A percentile compares a stretch with the other conserved stretches of the same genome.
These are phyloP conservation scores for Corythornis cristatus DNA, from an alignment of 2,113 vertebrate species.

Conservation along the genomic window DNA sequence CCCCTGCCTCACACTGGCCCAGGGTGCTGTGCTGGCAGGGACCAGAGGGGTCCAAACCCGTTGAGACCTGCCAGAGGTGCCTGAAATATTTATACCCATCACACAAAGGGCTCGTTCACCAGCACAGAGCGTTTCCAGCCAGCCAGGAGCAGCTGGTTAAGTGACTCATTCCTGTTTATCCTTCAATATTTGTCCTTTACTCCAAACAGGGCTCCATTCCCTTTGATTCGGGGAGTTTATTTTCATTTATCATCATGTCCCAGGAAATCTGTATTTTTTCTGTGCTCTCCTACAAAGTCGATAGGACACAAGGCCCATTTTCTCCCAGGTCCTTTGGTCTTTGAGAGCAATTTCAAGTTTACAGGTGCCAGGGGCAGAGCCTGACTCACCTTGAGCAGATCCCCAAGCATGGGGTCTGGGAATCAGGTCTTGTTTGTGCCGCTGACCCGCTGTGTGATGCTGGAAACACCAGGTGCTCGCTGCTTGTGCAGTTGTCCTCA, in stretches of 20 bases:
- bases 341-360: background rate
- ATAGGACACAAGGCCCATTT: background rate
- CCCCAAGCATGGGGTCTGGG: background rate
- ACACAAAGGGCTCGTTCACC: background rate
- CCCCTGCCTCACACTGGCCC: background rate
- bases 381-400: background rate
- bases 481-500: rapidly evolving
- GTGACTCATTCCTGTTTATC: background rate
- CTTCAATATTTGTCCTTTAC: background rate
- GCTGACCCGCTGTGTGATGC: rapidly evolving
- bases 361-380: background rate
- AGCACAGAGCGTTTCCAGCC: background rate
- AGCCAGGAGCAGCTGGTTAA: background rate
- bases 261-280: background rate
- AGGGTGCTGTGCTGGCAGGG: background rate
- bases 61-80: background rate
- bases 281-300: background rate
- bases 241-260: background rate
- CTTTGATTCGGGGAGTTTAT: background rate
- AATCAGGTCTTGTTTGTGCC: background rate
- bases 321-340: background rate
- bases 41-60: background rate
- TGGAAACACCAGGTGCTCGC: background rate
- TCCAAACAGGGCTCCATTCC: background rate
- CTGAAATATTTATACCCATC: background rate